Base-by-base conservation (phyloP, 2,888 invertebrate genomes). In the Ornithoptera priamus region DNA sequence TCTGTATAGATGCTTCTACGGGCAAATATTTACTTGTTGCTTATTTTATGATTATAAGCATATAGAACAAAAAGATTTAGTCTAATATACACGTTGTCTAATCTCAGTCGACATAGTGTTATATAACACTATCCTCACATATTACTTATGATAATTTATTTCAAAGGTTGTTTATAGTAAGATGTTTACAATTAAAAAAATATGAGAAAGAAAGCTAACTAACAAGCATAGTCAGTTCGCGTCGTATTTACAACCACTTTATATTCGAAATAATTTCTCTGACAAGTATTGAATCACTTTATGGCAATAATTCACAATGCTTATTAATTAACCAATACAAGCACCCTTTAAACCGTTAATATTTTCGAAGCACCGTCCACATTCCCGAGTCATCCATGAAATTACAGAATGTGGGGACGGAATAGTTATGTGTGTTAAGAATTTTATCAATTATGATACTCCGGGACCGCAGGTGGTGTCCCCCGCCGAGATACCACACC, bases 401-500 rank as follows among this genome's bases (percentile, higher is more conserved):
- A 84, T 80, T 81, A 79, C 82, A 78, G 86, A 86, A 88, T 85
- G 84, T 79, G 77, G 80, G 80, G 80, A 82, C 84, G 84, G 84
- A 81, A 81, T 82, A 80, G 81, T 80, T 82, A 81, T 82, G 86
- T 86, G 83, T 83, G 84, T 84, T 80, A 84, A 87, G 89, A 85
- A 88, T 88, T 86, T 89, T 87, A 89, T 90, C 88, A 89, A 89
- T 89, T 85, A 85, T 84, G 81, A 83, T 83, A 79, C 74, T 75
- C 75, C 73, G 72, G 75, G 75, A 72, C 80, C 74, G 74, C 80
- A 77, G 79, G 80, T 77, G 76, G 78, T 76, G 77, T 81, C 84
- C 85, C 85, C 88, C 78, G 82, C 80, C 66, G 85, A 65, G 75
- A 75, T 72, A 73, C 71, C 74, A 76, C 73, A 74, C 76, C 73